Percentiles rank a stretch among this genome's conserved stretches.
Conservation (phyloP, 2,888 invertebrate species). For the Papilio elwesi region DNA sequence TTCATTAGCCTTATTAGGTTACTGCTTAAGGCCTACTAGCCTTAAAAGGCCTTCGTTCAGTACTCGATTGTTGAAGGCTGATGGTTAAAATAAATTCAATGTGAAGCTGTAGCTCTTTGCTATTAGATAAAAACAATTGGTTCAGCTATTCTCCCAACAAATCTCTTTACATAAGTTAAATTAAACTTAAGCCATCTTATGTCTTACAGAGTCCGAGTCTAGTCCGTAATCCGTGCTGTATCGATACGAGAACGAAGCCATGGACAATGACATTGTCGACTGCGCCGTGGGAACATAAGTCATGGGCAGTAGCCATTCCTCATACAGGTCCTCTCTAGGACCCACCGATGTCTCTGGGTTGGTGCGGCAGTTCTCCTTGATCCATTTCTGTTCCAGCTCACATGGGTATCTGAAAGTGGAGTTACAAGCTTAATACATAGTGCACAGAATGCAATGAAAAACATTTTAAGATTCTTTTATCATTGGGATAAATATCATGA, state of each 20-base stretch:
- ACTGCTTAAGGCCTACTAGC: no score
- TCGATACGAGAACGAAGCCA: conserved; percentile 22
- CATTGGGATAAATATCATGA: no score
- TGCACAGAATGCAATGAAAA: not conserved
- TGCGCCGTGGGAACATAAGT: conserved; percentile 29
- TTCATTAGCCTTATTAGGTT: not conserved
- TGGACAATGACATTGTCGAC: conserved; percentile 29
- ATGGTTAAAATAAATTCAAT: no score
- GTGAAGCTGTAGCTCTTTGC: no score
- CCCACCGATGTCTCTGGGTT: conserved; percentile 83
- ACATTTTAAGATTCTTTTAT: not conserved
- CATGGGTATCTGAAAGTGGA: conserved; percentile 71
- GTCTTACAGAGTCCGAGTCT: conserved; percentile 4
- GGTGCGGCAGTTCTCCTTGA: conserved; percentile 85
- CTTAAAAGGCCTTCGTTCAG: no score
- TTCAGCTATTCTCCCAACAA: not conserved
- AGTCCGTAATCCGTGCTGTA: conserved; percentile 15
- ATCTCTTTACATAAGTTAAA: not conserved
- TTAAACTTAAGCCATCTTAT: not conserved
- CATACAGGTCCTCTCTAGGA: conserved; percentile 79
- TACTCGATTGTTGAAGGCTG: no score
- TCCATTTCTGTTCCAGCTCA: conserved; percentile 85
- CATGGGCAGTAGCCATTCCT: conserved; percentile 70
- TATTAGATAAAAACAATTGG: not conserved
- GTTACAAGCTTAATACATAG: not conserved